Base-by-base conservation (phyloP, 2,797 vertebrate species). In the Sparus aurata region DNA sequence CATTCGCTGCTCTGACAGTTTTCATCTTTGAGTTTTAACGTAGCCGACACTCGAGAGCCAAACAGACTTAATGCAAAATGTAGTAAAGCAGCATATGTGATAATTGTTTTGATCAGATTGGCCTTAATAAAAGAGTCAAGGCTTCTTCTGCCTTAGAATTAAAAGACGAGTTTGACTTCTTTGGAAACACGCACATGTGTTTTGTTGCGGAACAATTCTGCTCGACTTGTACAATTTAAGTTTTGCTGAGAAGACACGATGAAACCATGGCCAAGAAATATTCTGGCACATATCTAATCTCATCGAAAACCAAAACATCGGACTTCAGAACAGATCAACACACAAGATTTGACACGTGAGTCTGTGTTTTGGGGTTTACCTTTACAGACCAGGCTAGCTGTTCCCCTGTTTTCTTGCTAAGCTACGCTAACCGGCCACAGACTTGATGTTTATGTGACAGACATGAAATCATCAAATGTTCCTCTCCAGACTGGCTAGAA, bases 1-100 rank as follows among this genome's bases (percentile, higher is more conserved):
- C 9, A 38, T 71, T 13, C 57, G 55, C 38, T 61, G 6, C 47
- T 54, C 63, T 71, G 73, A 77, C 69, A 55, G 50, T 62, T 66
- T 59, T 79, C 46, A 43, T 73, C 50, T 54, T 49, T 55, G 54
- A 69, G 74, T 45, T 16, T n/a, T 15, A 66, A 13, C 1, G 6
- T 20, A 45, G 53, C 57, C 5, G 17, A 75, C 66, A 41, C n/a
- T 1, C 18, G 43, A 53, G 27, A 61, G 34, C 17, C 64, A 54
- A 25, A 16, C 55, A 49, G 43, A 52, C 53, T 69, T 22, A 23
- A 45, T 13, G 25, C 10, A 43, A 54, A 54, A 49, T 8, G 30
- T n/a, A 47, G 13, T 23, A 43, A 66, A 75, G 60, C 34, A 60
- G 52, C 27, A 23, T 2, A 50, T 30, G 46, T 22, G 49, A 67